Evolutionary conservation across 2,113 vertebrate genomes (phyloP), one percentile per base, ranked within the genome.

Genomic region (Oryzias melastigma): DNA sequence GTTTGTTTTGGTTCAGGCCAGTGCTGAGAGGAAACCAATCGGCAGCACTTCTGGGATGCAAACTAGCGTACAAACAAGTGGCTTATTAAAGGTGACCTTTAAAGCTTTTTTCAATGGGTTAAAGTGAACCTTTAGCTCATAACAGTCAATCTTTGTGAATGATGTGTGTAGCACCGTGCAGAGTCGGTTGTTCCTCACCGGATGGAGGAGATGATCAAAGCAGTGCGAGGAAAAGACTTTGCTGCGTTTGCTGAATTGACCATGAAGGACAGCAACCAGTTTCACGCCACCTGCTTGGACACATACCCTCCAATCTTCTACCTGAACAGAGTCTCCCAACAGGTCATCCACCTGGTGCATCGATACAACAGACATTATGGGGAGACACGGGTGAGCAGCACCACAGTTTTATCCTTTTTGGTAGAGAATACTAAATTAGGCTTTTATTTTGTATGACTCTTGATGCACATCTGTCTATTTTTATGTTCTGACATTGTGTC

Each of bases 261-360:
- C 78, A 98, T 99, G 96, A 91, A 88, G 74, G 97, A 98, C 86
- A 99, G 97, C 85, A 99, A 98, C 89, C 97, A 99, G 87, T 97
- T 98, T 76, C 97, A 98, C 0, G 95, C 97, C 80, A 97, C 92
- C 58, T 99, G 97, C 83, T 91, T 98, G 1, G 97, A 99, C 88
- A 99, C 97, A 18, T 97, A 94, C 78, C 97, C 96, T 0, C 97
- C 97, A 22, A 95, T 99, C 82, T 97, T 95, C 77, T 98, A 99
- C 89, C 93, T 99, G 53, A 98, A 67, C 0, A 91, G 93, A 46
- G 62, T 92, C 43, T 98, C 96, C 0, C 87, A 91, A 22, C 88
- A 52, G 25, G 78, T 99, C 81, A 94, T 98, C 44, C 88, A 76
- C 49, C 65, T 99, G 69, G 94, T 88, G 0, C 96, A 99, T 74